Evolutionary conservation across 2,888 invertebrate species (phyloP).

Genomic region (Pheosia gnoma): DNA sequence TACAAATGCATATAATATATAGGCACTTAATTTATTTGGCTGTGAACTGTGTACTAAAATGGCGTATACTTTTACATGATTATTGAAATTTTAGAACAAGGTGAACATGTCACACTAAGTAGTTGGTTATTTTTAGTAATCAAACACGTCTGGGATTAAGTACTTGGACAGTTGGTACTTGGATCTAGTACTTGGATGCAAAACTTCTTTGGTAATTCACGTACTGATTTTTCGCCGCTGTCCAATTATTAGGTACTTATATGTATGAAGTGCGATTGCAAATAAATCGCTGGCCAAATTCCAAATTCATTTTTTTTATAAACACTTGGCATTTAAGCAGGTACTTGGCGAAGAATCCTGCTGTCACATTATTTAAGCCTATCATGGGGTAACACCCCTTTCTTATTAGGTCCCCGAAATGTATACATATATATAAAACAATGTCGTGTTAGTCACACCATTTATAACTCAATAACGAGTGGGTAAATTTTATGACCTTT

Average conservation of each 20-base stretch:
- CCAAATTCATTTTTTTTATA: not conserved
- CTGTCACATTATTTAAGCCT: no score
- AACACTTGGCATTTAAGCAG: no score
- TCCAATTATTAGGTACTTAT: not conserved
- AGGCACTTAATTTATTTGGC: no score
- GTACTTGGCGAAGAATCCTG: no score
- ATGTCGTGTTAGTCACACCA: no score
- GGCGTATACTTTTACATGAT: constrained; percentile 9
- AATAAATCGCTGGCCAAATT: not conserved
- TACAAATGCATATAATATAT: no score
- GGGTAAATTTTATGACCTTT: no score
- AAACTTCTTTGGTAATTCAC: not conserved
- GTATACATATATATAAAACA: no score
- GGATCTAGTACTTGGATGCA: not conserved
- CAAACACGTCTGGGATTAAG: no score
- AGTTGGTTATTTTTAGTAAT: not conserved
- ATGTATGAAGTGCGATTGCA: not conserved
- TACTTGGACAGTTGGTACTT: not conserved
- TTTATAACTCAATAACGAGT: no score
- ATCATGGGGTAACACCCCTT: no score
- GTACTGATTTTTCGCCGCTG: not conserved
- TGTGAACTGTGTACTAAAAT: constrained; percentile 1
- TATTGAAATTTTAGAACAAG: constrained; percentile 9
- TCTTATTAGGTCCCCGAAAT: no score
- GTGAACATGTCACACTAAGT: not conserved